A percentile compares a stretch with the other conserved stretches of the same genome.
These are phyloP conservation scores for Hirtodrosophila confusa DNA, from an alignment of 2,888 invertebrate species.

Conservation along the genomic window DNA sequence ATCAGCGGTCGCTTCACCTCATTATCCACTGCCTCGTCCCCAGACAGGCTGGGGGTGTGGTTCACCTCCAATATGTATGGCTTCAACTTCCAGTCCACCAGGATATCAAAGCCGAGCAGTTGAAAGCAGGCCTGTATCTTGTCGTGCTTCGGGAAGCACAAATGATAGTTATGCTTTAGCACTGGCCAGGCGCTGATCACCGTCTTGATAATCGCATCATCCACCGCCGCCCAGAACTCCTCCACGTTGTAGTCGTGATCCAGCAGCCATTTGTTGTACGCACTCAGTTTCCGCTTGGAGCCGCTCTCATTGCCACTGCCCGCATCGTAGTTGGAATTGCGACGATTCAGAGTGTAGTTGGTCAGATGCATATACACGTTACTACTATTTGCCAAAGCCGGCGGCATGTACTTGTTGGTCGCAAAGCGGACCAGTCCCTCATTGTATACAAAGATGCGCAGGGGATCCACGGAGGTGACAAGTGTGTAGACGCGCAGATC, in stretches of 20 bases:
- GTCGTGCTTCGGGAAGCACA: constrained; percentile 94
- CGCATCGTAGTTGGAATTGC: constrained; percentile 92
- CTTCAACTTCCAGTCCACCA: constrained; percentile 92
- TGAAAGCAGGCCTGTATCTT: constrained; percentile 94
- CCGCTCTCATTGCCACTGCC: constrained; percentile 90
- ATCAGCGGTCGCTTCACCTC: constrained; percentile 94
- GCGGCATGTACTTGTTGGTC: constrained; percentile 93
- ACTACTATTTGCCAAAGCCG: constrained; percentile 90
- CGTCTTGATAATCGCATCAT: constrained; percentile 96
- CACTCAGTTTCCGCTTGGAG: constrained; percentile 93
- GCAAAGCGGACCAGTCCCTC: constrained; percentile 96
- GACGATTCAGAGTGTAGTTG: constrained; percentile 96
- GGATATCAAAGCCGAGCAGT: constrained; percentile 94
- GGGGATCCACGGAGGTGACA: constrained; percentile 95
- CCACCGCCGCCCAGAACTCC: constrained; percentile 92
- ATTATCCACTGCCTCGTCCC: constrained; percentile 92
- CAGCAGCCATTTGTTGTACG: constrained; percentile 90
- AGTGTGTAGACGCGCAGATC: constrained; percentile 94
- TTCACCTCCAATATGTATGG: constrained; percentile 95
- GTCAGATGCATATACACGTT: constrained; percentile 97
- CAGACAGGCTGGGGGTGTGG: constrained; percentile 96
- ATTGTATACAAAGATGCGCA: constrained; percentile 94
- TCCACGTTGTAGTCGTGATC: constrained; percentile 89
- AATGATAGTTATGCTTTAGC: constrained; percentile 93
- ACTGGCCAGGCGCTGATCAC: constrained; percentile 94